These are phyloP conservation scores for Noctua pronuba DNA, from an alignment of 2,888 invertebrate genomes.

Conservation along the genomic window DNA sequence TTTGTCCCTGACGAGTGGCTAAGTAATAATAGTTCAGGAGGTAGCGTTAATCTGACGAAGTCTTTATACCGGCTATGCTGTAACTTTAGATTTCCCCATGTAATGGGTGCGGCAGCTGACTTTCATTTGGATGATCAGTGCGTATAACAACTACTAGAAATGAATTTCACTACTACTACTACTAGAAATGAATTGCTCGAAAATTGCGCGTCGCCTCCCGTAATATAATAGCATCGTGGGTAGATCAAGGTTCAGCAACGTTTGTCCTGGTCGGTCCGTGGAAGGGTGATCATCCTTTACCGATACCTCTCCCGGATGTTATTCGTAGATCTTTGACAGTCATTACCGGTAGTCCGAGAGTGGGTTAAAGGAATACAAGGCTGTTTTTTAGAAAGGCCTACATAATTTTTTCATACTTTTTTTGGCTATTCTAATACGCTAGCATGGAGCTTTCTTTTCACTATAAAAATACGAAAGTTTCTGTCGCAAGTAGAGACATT, in stretches of 20 bases:
- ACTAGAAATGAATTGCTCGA: too few relatives aligned
- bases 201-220: too few relatives aligned
- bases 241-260: neutral
- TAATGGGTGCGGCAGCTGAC: too few relatives aligned
- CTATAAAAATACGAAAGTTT: neutral
- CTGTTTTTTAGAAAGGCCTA: neutral
- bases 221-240: neutral
- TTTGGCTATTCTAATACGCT: neutral
- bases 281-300: neutral
- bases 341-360: neutral
- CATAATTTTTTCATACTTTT: neutral
- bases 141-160: too few relatives aligned
- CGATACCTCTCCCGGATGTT: neutral
- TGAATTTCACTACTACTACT: too few relatives aligned
- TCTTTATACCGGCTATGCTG: too few relatives aligned
- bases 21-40: neutral
- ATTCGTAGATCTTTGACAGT: neutral
- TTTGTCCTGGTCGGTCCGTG: neutral
- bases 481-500: slow-evolving; percentile 10
- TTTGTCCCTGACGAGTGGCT: neutral
- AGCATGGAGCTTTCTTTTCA: neutral
- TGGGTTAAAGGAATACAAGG: neutral
- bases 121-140: too few relatives aligned
- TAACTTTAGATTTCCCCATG: too few relatives aligned
- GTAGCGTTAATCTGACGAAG: too few relatives aligned